These are phyloP conservation scores for Drosophila rhopaloa DNA, from an alignment of 1,140 invertebrate species.

Conservation along the genomic window DNA sequence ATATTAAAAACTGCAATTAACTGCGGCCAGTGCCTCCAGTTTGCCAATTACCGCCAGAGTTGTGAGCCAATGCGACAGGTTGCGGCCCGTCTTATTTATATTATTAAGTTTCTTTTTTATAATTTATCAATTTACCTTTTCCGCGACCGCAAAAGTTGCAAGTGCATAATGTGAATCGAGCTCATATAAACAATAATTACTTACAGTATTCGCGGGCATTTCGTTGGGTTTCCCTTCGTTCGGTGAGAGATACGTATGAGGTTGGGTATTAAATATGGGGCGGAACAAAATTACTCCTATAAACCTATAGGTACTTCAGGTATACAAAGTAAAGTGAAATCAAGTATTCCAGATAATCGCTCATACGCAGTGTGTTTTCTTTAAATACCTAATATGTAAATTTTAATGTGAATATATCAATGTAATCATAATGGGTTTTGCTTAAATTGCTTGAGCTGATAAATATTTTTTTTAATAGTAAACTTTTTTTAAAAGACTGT, in stretches of 20 bases:
- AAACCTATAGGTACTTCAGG: not conserved
- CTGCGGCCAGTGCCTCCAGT: slow-evolving; percentile 33
- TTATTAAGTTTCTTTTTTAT: slow-evolving; percentile 73
- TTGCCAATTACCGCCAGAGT: slow-evolving; percentile 48
- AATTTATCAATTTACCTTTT: slow-evolving; percentile 65
- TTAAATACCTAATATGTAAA: no score
- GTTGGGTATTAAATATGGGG: slow-evolving; percentile 1
- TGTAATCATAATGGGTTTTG: no score
- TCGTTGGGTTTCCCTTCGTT: slow-evolving; percentile 7
- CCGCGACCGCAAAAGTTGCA: slow-evolving; percentile 13
- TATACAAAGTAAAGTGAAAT: not conserved
- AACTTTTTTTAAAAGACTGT: no score
- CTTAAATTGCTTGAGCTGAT: no score
- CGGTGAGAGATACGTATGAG: not conserved
- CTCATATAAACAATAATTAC: slow-evolving; percentile 34
- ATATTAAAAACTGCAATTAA: slow-evolving; percentile 77
- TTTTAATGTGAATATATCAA: no score
- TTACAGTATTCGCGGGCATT: slow-evolving; percentile 1
- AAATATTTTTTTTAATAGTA: no score
- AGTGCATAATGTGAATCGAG: slow-evolving; percentile 21
- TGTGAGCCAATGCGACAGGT: slow-evolving; percentile 62
- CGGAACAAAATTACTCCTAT: not conserved
- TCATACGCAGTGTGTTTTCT: not conserved
- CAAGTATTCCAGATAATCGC: not conserved
- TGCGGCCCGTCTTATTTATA: slow-evolving; percentile 70